Evolutionary conservation across 2,113 vertebrate species (phyloP), one percentile per base, ranked within the genome.

Genomic region (Leucopsar rothschildi): DNA sequence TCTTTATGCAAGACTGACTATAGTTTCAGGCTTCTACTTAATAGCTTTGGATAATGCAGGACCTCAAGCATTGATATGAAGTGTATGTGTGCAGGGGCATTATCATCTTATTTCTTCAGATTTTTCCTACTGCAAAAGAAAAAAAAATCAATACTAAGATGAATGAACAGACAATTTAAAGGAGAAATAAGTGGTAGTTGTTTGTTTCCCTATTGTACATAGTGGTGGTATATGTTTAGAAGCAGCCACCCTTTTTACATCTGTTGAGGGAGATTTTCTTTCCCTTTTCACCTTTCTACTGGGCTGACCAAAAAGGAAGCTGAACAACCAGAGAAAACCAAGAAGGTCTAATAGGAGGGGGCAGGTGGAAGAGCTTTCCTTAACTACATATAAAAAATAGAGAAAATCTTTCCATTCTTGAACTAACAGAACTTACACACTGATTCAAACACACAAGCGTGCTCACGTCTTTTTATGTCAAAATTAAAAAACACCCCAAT

Each of bases 1-100:
- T 93, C 88, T 87, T 92, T 90, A 94, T 96, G 91, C 80, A 93
- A 94, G 70, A 66, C 91, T 89, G 80, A 63, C 72, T 96, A 29
- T 47, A 61, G 53, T 94, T 96, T 80, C 87, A 92, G 76, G 76
- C 59, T 95, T 70, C 92, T 91, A 4, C 53, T 84, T 96, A 82
- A 92, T 77, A 82, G 76, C 61, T 85, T 52, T 84, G 55, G 84
- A 73, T 85, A 92, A 93, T 68, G 42, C 56, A 68, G 31, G 69
- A 40, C 15, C 40, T 55, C 55, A 88, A 82, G 52, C 47, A 44
- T 33, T 45, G 24, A 21, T 75, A 53, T 92, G 61, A 63, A 86
- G 39, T 55, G 15, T 45, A 37, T 63, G 59, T 66, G 50, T 56
- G 72, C 55, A 92, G 68, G 50, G 29, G 55, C 29, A 64, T 80